Percentiles rank a stretch among this genome's conserved stretches.
These are phyloP conservation scores for Harpagifer antarcticus DNA, from an alignment of 2,797 vertebrate species.

Conservation along the genomic window DNA sequence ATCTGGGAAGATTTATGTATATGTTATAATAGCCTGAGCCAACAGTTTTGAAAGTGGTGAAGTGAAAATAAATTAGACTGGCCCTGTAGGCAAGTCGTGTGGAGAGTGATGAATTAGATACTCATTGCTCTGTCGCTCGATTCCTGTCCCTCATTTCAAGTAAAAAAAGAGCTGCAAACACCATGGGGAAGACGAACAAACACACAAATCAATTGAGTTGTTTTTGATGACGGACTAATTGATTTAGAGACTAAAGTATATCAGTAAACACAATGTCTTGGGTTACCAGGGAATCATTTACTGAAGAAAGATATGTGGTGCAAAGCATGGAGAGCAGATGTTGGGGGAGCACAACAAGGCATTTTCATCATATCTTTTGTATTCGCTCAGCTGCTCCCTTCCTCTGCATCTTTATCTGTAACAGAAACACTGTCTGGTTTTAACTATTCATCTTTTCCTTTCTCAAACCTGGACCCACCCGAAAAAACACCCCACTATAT, in stretches of 20 bases:
- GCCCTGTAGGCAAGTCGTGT: conserved; percentile 85
- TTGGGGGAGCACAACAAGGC: conserved; percentile 41
- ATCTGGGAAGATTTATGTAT: conserved; percentile 89
- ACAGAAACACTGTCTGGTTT: background rate
- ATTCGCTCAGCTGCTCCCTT: background rate
- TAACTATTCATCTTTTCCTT: background rate
- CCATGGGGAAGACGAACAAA: conserved; percentile 72
- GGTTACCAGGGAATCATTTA: conserved; percentile 50
- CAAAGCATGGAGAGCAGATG: conserved; percentile 52
- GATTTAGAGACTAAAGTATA: conserved; percentile 64
- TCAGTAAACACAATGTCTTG: conserved; percentile 59
- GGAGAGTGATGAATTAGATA: conserved; percentile 86
- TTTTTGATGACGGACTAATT: conserved; percentile 68
- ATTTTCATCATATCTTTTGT: conserved; percentile 16
- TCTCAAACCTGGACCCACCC: conserved; percentile 1
- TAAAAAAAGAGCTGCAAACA: conserved; percentile 63
- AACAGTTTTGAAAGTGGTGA: conserved; percentile 89
- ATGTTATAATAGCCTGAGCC: conserved; percentile 89
- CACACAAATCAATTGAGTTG: conserved; percentile 78
- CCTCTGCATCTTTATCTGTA: conserved; percentile 1
- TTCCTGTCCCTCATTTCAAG: conserved; percentile 69
- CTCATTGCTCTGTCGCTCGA: conserved; percentile 81
- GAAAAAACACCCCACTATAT: conserved; percentile 8
- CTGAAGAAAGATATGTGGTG: conserved; percentile 46
- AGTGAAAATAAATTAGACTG: conserved; percentile 88